phyloP scores from a whole-genome alignment of 2,113 vertebrate genomes.

The cat (Felis catus) region DNA sequence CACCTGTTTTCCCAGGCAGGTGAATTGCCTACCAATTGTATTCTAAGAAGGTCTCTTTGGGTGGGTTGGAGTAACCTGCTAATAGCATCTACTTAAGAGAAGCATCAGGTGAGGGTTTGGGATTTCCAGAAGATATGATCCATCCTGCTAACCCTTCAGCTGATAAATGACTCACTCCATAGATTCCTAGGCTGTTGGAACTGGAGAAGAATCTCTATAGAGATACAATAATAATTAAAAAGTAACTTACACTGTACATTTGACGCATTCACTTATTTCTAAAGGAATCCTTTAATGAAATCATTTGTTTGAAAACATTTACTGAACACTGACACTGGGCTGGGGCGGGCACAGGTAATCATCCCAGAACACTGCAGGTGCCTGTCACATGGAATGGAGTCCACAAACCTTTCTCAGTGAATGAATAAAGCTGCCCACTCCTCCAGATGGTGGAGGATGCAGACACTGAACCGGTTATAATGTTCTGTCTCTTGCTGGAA shows the following conservation, averaged over 20 bases:
- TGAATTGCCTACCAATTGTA: slow-evolving; percentile 39
- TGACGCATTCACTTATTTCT: slow-evolving; percentile 10
- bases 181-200: background rate
- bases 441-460: no score
- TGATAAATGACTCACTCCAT: background rate
- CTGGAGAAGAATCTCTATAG: background rate
- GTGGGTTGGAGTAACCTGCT: background rate
- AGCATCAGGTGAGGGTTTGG: background rate
- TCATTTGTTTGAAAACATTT: slow-evolving; percentile 38
- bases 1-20: slow-evolving; percentile 56
- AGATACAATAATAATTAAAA: slow-evolving; percentile 15
- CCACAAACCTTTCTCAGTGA: background rate
- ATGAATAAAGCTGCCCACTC: background rate
- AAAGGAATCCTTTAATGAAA: slow-evolving; percentile 28
- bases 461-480: background rate
- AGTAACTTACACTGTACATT: background rate
- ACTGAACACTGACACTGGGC: background rate
- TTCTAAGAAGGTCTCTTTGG: background rate
- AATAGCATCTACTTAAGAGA: background rate
- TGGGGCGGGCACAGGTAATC: background rate
- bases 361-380: background rate
- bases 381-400: background rate
- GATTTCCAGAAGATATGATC: background rate
- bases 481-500: background rate
- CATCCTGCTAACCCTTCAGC: background rate